phyloP scores from a whole-genome alignment of 1,140 invertebrate genomes.

The Drosophila novamexicana region DNA sequence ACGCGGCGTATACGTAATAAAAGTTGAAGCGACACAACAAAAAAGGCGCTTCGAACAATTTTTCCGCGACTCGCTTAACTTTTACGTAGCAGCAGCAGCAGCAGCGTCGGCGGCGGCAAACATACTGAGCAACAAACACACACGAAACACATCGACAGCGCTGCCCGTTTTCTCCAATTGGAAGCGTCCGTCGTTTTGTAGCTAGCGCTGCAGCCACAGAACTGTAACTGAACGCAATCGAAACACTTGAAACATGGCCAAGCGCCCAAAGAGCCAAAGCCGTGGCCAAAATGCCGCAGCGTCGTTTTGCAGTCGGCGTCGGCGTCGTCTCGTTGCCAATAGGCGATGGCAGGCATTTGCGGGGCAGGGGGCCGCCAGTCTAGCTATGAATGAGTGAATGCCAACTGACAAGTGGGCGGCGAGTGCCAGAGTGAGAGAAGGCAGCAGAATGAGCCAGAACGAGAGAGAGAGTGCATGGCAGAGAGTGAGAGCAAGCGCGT shows the following conservation, averaged over 20 bases:
- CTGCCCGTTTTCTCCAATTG: constrained; percentile 8
- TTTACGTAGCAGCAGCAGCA: constrained; percentile 28
- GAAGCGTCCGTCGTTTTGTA: constrained; percentile 50
- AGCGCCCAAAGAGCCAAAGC: constrained; percentile 57
- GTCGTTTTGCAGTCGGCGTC: constrained; percentile 49
- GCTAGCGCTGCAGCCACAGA: constrained; percentile 68
- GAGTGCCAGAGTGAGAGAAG: constrained; percentile 36
- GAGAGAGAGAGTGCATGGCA: constrained; percentile 10
- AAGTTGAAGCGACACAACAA: constrained; percentile 43
- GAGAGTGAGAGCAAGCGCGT: constrained; percentile 16
- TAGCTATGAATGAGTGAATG: constrained; percentile 78
- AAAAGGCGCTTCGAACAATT: constrained; percentile 50
- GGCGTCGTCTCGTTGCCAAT: constrained; percentile 57
- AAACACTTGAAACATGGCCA: constrained; percentile 67
- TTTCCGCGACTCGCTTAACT: constrained; percentile 28
- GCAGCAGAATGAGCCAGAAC: constrained; percentile 8
- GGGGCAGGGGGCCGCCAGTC: constrained; percentile 38
- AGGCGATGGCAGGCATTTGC: constrained; percentile 46
- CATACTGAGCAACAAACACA: constrained; percentile 2
- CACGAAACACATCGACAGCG: neutral
- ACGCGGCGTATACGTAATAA: constrained; percentile 74
- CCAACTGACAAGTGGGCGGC: constrained; percentile 71
- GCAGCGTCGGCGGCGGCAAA: neutral
- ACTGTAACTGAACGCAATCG: constrained; percentile 60
- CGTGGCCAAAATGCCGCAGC: constrained; percentile 74